A percentile compares a stretch with the other conserved stretches of the same genome.
These are phyloP conservation scores for Ia io DNA, from an alignment of 2,113 vertebrate species.

Conservation along the genomic window DNA sequence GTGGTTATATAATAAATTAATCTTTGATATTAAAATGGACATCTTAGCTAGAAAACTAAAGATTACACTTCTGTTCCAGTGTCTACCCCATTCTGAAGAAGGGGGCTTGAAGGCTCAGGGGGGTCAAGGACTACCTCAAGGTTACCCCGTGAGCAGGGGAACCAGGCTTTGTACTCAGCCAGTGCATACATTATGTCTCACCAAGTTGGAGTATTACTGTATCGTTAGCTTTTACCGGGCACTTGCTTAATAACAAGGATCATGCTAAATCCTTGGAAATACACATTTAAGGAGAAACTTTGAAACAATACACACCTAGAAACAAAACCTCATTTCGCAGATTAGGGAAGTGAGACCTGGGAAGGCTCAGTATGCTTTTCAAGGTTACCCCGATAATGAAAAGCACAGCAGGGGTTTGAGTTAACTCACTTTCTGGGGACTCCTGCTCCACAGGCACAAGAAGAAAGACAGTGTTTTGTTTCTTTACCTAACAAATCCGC, in stretches of 20 bases:
- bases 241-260: neutral
- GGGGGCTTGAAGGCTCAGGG: neutral
- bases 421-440: too few relatives aligned
- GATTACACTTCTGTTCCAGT: neutral
- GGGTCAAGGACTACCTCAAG: neutral
- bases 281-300: neutral
- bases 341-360: neutral
- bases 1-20: neutral
- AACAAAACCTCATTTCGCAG: neutral
- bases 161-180: neutral
- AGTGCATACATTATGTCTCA: neutral
- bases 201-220: neutral
- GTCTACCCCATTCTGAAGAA: neutral
- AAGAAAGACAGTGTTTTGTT: neutral
- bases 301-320: neutral
- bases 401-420: neutral
- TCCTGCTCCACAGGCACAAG: neutral
- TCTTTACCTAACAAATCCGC: neutral
- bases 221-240: neutral
- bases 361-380: neutral
- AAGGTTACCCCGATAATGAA: neutral
- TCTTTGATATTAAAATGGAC: constrained; percentile 26
- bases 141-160: neutral
- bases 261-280: neutral
- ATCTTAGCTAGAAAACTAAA: neutral